phyloP scores from a whole-genome alignment of 2,797 vertebrate species.

The Miichthys miiuy region DNA sequence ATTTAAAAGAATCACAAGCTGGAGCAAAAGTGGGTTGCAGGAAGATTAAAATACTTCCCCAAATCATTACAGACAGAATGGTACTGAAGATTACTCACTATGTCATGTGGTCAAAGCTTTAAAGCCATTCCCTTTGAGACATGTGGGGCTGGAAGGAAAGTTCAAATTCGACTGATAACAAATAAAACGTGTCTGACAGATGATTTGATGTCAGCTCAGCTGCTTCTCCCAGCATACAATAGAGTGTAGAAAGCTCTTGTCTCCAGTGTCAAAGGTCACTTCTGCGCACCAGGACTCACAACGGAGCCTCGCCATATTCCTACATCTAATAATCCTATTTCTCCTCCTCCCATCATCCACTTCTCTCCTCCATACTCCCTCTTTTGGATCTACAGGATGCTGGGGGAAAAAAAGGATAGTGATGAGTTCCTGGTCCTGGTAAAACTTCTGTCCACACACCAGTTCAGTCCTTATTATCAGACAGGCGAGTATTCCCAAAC shows the following conservation, averaged over 20 bases:
- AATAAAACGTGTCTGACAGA: conserved; percentile 21
- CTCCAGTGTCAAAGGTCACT: conserved; percentile 74
- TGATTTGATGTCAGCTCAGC: conserved; percentile 71
- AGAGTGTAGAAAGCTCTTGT: conserved; percentile 41
- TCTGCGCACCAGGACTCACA: conserved; percentile 46
- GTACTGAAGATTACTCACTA: conserved; percentile 51
- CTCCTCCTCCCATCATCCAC: conserved; percentile 61
- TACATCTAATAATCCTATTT: conserved; percentile 49
- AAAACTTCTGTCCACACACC: conserved; percentile 42
- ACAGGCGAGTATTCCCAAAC: not conserved
- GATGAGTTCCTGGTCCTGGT: conserved; percentile 29
- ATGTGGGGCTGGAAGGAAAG: conserved; percentile 26
- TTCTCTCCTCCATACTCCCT: conserved; percentile 41
- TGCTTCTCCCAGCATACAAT: conserved; percentile 14
- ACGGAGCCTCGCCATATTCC: conserved; percentile 59
- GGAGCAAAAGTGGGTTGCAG: conserved; percentile 29
- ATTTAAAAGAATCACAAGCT: conserved; percentile 19
- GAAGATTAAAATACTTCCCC: conserved; percentile 36
- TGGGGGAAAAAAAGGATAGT: not conserved
- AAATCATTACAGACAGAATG: conserved; percentile 3
- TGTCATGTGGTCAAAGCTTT: conserved; percentile 51
- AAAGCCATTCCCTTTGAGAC: conserved; percentile 34
- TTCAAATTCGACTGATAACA: conserved; percentile 7
- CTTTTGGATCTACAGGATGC: conserved; percentile 10
- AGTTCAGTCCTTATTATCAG: conserved; percentile 21